phyloP scores from a whole-genome alignment of 2,113 vertebrate species.

The Microcebus murinus region DNA sequence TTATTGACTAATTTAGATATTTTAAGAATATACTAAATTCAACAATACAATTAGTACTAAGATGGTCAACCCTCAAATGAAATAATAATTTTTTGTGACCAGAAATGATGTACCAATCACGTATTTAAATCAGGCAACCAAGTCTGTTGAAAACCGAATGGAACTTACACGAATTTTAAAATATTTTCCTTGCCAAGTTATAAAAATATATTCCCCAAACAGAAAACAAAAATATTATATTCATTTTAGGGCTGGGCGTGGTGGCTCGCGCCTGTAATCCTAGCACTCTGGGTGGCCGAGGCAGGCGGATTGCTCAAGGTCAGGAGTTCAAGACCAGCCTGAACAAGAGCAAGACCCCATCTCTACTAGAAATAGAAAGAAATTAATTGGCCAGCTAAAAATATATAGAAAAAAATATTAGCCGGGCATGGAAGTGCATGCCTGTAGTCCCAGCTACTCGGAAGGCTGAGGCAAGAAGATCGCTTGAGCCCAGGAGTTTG shows the following conservation, averaged over 20 bases:
- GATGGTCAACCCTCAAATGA: not conserved
- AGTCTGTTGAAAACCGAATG: slow-evolving; percentile 4
- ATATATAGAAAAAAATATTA: too few species aligned
- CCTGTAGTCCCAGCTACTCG: too few species aligned
- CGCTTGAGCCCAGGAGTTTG: too few species aligned
- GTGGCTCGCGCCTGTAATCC: too few species aligned
- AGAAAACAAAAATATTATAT: not conserved
- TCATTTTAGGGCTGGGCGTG: not conserved
- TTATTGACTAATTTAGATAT: not conserved
- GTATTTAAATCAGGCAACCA: slow-evolving; percentile 10
- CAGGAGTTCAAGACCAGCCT: too few species aligned
- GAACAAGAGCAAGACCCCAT: too few species aligned
- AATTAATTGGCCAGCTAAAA: too few species aligned
- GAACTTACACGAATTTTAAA: not conserved
- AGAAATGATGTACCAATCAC: not conserved
- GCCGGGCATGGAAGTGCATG: too few species aligned
- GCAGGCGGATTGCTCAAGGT: too few species aligned
- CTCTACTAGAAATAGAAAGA: too few species aligned
- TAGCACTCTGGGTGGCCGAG: too few species aligned
- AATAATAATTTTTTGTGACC: slow-evolving; percentile 27
- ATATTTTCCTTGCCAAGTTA: not conserved
- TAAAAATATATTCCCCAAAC: not conserved
- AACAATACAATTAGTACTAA: not conserved
- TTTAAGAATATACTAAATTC: slow-evolving; percentile 35
- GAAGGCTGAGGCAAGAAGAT: too few species aligned